Percentiles rank a stretch among this genome's conserved stretches.
phyloP scores from a whole-genome alignment of 1,140 invertebrate genomes.

The Brachionus plicatilis region DNA sequence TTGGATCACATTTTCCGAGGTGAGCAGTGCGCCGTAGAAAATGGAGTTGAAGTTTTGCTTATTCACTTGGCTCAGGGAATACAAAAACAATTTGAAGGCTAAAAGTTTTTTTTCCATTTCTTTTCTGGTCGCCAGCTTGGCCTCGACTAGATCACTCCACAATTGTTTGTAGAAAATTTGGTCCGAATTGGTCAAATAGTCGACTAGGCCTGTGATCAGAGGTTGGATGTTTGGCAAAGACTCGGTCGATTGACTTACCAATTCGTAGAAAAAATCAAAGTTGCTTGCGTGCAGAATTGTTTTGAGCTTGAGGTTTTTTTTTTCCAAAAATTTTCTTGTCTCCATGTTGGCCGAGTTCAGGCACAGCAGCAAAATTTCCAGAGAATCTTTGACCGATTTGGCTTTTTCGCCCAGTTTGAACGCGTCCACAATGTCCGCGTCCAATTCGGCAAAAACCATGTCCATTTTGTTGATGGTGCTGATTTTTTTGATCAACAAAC shows the following conservation, averaged over 20 bases:
- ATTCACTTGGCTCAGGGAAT: neutral
- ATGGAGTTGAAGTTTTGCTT: neutral
- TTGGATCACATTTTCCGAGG: neutral
- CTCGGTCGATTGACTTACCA: slow-evolving; percentile 26
- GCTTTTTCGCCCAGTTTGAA: neutral
- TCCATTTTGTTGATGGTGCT: neutral
- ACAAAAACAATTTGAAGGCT: neutral
- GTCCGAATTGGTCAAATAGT: neutral
- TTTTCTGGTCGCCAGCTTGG: neutral
- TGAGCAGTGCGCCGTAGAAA: neutral
- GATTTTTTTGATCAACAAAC: neutral
- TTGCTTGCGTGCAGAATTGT: neutral
- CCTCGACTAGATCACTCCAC: neutral
- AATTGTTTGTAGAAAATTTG: slow-evolving; percentile 14
- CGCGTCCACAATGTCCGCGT: neutral
- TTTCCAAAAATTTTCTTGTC: neutral
- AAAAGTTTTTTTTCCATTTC: slow-evolving; percentile 31
- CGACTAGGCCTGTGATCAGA: neutral
- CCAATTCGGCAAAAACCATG: neutral
- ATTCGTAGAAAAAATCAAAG: slow-evolving; percentile 31
- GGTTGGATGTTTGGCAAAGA: slow-evolving; percentile 6
- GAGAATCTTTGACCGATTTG: neutral
- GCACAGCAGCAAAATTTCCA: neutral
- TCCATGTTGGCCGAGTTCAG: neutral
- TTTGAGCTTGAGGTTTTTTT: slow-evolving; percentile 26